phyloP scores from a whole-genome alignment of 30 jellyfish, hydroid and myxozoan genomes.

The Haliclystus octoradiatus region DNA sequence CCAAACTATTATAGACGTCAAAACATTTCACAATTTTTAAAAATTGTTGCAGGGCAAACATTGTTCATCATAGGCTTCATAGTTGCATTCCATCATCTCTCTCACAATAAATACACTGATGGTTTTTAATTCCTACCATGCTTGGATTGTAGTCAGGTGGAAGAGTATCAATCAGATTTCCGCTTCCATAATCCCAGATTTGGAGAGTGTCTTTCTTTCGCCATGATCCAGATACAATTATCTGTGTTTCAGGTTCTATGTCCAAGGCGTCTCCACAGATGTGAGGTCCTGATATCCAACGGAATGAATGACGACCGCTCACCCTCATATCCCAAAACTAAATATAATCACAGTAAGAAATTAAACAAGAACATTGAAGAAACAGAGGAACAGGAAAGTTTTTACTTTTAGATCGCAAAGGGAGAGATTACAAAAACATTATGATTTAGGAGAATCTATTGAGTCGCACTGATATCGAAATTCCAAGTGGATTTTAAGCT shows the following conservation, averaged over 20 bases:
- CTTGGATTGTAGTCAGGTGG: constrained; percentile 65
- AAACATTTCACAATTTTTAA: no score
- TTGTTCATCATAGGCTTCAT: no score
- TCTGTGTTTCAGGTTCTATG: constrained; percentile 65
- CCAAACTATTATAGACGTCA: no score
- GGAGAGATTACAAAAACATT: no score
- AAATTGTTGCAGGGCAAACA: no score
- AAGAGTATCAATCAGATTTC: constrained; percentile 46
- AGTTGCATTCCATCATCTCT: no score
- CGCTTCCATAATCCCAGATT: constrained; percentile 84
- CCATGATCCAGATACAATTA: constrained; percentile 91
- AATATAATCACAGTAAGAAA: not conserved
- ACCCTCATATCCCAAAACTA: constrained; percentile 96
- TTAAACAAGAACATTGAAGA: no score
- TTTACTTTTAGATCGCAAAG: no score
- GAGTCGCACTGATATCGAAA: no score
- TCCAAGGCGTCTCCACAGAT: constrained; percentile 95
- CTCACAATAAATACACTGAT: not conserved
- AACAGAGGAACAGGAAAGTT: no score
- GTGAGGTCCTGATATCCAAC: constrained; percentile 84
- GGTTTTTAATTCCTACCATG: constrained; percentile 48
- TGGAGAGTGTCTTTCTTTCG: constrained; percentile 62
- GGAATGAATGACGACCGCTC: constrained; percentile 47
- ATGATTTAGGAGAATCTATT: no score
- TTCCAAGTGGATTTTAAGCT: no score